These are phyloP conservation scores for Drosophila ambigua DNA, from an alignment of 1,140 invertebrate species.

Conservation along the genomic window DNA sequence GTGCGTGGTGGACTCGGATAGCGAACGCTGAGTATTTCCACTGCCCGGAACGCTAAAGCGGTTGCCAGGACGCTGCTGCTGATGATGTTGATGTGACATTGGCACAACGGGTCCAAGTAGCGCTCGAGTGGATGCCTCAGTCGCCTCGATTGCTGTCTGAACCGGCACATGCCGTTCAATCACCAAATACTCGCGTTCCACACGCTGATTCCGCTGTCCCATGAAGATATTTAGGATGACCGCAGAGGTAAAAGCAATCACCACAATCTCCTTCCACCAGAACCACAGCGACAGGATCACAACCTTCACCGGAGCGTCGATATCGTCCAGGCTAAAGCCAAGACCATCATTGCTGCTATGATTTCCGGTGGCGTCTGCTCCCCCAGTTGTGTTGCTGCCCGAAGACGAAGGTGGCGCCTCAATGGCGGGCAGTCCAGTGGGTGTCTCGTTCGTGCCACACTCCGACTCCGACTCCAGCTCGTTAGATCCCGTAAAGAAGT, in stretches of 20 bases:
- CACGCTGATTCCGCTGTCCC: conserved; percentile 83
- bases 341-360: conserved; percentile 70
- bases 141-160: conserved; percentile 78
- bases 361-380: conserved; percentile 38
- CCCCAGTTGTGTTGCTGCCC: conserved; percentile 27
- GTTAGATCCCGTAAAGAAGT: conserved; percentile 86
- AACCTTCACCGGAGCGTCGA: conserved; percentile 85
- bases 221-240: conserved; percentile 87
- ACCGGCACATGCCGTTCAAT: conserved; percentile 84
- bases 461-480: conserved; percentile 43
- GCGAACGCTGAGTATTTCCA: conserved; percentile 44
- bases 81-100: conserved; percentile 7
- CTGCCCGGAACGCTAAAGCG: conserved; percentile 35
- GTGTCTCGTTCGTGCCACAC: conserved; percentile 56
- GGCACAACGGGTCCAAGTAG: conserved; percentile 61
- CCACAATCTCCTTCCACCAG: conserved; percentile 92
- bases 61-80: conserved; percentile 37
- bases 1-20: conserved; percentile 76
- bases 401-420: conserved; percentile 12
- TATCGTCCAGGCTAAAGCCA: conserved; percentile 79
- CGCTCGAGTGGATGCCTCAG: conserved; percentile 74
- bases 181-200: conserved; percentile 80
- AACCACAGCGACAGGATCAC: conserved; percentile 90
- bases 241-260: conserved; percentile 88
- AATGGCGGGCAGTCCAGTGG: conserved; percentile 33